A percentile compares a stretch with the other conserved stretches of the same genome.
Conservation (phyloP, 2,888 invertebrate genomes). For the Dendrolimus houi region DNA sequence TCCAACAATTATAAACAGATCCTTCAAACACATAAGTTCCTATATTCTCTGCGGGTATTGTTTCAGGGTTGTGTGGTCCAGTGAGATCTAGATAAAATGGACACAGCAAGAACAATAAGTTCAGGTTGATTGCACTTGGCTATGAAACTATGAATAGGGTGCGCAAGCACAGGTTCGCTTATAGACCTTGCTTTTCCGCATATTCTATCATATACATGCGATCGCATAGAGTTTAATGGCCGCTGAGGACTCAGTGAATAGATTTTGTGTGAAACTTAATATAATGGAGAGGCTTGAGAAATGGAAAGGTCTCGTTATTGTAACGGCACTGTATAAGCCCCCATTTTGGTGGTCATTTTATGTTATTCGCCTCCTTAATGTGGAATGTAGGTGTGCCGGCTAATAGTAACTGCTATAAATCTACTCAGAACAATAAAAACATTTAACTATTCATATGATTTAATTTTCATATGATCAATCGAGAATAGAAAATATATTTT, state of each 20-base stretch:
- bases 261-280: slow-evolving; percentile 7
- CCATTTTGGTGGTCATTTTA: not conserved
- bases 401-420: no score
- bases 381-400: not conserved
- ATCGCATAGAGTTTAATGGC: slow-evolving; percentile 34
- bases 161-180: slow-evolving; percentile 29
- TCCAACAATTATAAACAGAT: no score
- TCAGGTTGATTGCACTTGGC: slow-evolving; percentile 65
- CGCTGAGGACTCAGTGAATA: slow-evolving; percentile 20
- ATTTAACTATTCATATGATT: no score
- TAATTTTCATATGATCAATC: no score
- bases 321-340: not conserved
- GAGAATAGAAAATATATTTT: no score
- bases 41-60: not conserved
- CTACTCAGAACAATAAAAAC: no score
- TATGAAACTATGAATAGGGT: slow-evolving; percentile 47
- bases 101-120: slow-evolving; percentile 52
- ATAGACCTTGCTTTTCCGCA: slow-evolving; percentile 20
- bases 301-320: slow-evolving; percentile 3
- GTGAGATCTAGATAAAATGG: slow-evolving; percentile 16
- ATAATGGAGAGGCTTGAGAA: slow-evolving; percentile 1
- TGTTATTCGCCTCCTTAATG: not conserved
- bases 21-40: not conserved
- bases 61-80: slow-evolving; percentile 14
- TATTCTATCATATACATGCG: slow-evolving; percentile 35